phyloP scores from a whole-genome alignment of 2,113 vertebrate species.

The Melanotaenia duboulayi region DNA sequence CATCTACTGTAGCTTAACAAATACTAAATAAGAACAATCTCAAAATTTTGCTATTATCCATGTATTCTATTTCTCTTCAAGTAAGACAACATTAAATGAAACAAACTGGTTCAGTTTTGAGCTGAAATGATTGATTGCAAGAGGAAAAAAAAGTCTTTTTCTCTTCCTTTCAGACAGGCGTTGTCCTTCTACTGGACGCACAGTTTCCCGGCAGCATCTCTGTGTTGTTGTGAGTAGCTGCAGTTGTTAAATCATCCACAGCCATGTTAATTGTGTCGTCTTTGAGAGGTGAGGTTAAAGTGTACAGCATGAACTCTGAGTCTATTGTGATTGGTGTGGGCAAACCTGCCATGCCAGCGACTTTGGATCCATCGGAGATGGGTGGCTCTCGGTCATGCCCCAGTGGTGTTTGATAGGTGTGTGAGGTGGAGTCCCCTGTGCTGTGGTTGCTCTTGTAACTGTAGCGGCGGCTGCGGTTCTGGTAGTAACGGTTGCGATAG shows the following conservation, averaged over 20 bases:
- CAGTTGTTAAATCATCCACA: conserved; percentile 36
- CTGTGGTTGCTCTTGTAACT: conserved; percentile 75
- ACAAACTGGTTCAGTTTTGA: neutral
- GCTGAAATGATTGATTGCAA: neutral
- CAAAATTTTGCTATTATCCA: conserved; percentile 3
- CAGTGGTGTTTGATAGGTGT: conserved; percentile 53
- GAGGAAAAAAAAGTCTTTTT: neutral
- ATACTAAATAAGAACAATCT: conserved; percentile 8
- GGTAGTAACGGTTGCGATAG: conserved; percentile 72
- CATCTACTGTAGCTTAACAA: conserved; percentile 4
- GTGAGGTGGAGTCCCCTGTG: conserved; percentile 29
- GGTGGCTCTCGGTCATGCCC: conserved; percentile 53
- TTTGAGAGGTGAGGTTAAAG: conserved; percentile 54
- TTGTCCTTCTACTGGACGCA: conserved; percentile 69
- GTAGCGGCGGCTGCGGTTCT: conserved; percentile 64
- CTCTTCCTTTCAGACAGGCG: conserved; percentile 68
- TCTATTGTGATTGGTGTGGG: conserved; percentile 22
- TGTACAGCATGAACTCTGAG: conserved; percentile 73
- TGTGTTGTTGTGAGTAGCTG: conserved; percentile 35
- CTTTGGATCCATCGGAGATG: conserved; percentile 55
- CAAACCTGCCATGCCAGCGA: conserved; percentile 37
- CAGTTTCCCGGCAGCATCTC: conserved; percentile 66
- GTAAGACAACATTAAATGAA: neutral
- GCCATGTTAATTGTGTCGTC: conserved; percentile 50
- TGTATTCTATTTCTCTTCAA: neutral